These are phyloP conservation scores for Cyclargus thomasi DNA, from an alignment of 1,140 invertebrate species.

Conservation along the genomic window DNA sequence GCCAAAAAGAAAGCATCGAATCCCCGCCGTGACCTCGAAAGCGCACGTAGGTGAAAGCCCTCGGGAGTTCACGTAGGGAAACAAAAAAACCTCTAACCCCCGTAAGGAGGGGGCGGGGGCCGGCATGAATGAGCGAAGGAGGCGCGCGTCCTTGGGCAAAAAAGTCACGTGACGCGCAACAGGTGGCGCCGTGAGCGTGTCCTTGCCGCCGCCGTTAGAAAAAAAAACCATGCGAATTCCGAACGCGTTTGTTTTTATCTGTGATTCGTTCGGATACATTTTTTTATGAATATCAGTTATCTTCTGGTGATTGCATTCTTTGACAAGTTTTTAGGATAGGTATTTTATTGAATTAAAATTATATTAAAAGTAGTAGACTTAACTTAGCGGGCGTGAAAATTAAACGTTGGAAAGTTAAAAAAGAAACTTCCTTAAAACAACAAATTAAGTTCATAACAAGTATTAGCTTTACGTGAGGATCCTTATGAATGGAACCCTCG, in stretches of 20 bases:
- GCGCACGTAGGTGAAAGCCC: slow-evolving; percentile 71
- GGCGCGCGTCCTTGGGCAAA: slow-evolving; percentile 71
- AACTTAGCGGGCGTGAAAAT: not conserved
- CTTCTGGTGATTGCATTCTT: not conserved
- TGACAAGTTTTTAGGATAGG: no score
- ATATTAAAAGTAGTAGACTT: not conserved
- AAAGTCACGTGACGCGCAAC: slow-evolving; percentile 72
- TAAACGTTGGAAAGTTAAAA: not conserved
- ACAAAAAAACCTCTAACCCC: slow-evolving; percentile 67
- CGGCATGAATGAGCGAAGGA: slow-evolving; percentile 72
- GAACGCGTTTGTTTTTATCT: slow-evolving; percentile 9
- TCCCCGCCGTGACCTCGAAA: slow-evolving; percentile 71
- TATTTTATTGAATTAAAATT: no score
- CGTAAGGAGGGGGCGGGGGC: slow-evolving; percentile 50
- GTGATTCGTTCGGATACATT: not conserved
- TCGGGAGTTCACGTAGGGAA: slow-evolving; percentile 63
- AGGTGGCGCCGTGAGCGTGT: slow-evolving; percentile 65
- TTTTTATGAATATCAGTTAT: not conserved
- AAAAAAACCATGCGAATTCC: slow-evolving; percentile 33
- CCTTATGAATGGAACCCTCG: slow-evolving; percentile 66
- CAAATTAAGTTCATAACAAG: slow-evolving; percentile 56
- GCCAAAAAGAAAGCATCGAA: slow-evolving; percentile 51
- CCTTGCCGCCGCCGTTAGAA: slow-evolving; percentile 58
- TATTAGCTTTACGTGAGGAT: slow-evolving; percentile 45
- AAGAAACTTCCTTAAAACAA: slow-evolving; percentile 20